Evolutionary conservation across 2,888 invertebrate species (phyloP), one percentile per base, ranked within the genome.

Genomic region (Asteroscopus sphinx): DNA sequence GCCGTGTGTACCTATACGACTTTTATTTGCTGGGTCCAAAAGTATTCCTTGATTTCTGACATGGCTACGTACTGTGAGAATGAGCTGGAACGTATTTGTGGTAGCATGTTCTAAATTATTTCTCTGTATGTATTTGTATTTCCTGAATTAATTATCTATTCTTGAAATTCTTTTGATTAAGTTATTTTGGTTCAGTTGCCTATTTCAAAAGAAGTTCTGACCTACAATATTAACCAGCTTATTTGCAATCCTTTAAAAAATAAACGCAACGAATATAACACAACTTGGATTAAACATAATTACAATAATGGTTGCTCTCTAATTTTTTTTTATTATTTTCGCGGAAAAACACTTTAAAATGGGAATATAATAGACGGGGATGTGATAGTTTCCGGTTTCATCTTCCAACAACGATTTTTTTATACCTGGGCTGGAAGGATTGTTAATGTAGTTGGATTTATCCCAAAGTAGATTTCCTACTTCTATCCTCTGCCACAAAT

Each of bases 31-130:
- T 84, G 78, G 71, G 74, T 73, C 77, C 73, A 76, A 76, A 73
- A 73, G 75, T 67, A 71, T 82, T 75, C 63, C 76, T 79, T 79
- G 68, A 71, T 76, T 72, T 68, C 77, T 83, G 83, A 83, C 71
- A 86, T 89, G 84, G 86, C 86, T 86, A 85, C 78, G 74, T 80
- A 82, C 77, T 85, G 80, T 86, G 86, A 84, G 86, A 89, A 88
- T 89, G 87, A 83, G 83, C 85, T 86, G 61, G 82, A 76, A 83
- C 72, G 83, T 88, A 82, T 82, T 82, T 87, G 83, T 89, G 87
- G 83, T 88, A 79, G 90, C 90, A 90, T 90, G 90, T 79, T 76
- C 76, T 68, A 66, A 74, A 68, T 77, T 74, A 70, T 77, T 73
- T 76, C 40, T 81, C 40, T 81, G 60, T 77, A 68, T 78, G 69